Conservation (phyloP, 30 jellyfish, hydroid and myxozoan genomes). For the Pseudorhiza aurosa region DNA sequence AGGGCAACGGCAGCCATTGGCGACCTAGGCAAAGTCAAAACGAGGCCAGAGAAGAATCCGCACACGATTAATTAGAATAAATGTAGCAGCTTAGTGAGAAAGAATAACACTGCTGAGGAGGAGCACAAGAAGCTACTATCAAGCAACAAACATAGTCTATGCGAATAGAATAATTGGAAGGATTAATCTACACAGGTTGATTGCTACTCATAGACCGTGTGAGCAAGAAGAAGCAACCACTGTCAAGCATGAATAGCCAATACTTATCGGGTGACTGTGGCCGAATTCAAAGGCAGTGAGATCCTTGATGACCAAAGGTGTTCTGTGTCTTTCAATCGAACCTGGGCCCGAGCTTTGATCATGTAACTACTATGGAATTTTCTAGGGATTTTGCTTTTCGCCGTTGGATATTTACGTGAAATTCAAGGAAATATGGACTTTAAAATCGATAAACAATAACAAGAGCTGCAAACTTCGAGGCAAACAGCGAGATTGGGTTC, state of each 20-base stretch:
- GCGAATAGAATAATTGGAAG: neutral
- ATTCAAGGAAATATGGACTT: conserved; percentile 61
- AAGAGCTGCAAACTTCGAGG: no score
- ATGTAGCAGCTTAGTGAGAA: no score
- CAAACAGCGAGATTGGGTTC: neutral
- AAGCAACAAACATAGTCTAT: conserved; percentile 22
- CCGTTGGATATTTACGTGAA: conserved; percentile 38
- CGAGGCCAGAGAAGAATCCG: no score
- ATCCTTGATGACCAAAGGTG: conserved; percentile 73
- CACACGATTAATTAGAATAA: no score
- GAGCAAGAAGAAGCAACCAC: conserved; percentile 24
- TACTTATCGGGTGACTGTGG: conserved; percentile 56
- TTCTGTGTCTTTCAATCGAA: conserved; percentile 57
- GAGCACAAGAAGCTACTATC: no score
- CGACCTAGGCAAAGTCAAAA: no score
- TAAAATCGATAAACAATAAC: conserved; percentile 28
- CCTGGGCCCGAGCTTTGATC: conserved; percentile 55
- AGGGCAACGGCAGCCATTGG: no score
- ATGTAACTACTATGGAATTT: conserved; percentile 69
- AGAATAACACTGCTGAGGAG: no score
- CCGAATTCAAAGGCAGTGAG: conserved; percentile 64
- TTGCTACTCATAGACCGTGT: conserved; percentile 39
- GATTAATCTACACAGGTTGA: conserved; percentile 14
- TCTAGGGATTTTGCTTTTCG: conserved; percentile 35
- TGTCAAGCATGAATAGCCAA: conserved; percentile 26